Percentiles rank a stretch among this genome's conserved stretches.
phyloP scores from a whole-genome alignment of 2,888 invertebrate genomes.

The Drosophila formosana region DNA sequence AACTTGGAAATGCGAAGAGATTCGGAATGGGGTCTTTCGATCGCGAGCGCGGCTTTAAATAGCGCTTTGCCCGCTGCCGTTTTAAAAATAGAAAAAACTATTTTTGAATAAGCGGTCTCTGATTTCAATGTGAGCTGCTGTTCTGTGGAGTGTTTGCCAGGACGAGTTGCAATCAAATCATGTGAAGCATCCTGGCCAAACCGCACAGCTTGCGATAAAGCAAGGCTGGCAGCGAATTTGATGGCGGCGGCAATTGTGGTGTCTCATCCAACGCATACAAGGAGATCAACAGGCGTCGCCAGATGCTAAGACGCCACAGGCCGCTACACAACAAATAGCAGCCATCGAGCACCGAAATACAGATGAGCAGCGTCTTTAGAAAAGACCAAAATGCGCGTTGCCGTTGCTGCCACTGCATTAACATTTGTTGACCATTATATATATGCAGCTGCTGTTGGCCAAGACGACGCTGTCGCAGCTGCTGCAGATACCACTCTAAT shows the following conservation, averaged over 20 bases:
- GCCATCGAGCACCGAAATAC: conserved; percentile 20
- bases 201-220: conserved; percentile 22
- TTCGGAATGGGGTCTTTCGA: background rate
- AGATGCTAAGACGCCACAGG: background rate
- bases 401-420: background rate
- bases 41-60: conserved; percentile 33
- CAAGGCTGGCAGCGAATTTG: conserved; percentile 3
- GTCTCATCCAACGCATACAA: background rate
- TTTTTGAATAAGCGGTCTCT: conserved; percentile 8
- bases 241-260: conserved; percentile 11
- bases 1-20: conserved; percentile 4
- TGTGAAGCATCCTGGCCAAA: conserved; percentile 13
- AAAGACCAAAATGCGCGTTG: conserved; percentile 16
- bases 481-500: background rate
- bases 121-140: background rate
- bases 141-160: conserved; percentile 16
- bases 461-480: background rate
- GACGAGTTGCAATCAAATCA: conserved; percentile 26
- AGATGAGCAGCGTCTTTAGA: conserved; percentile 21
- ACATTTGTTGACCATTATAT: background rate
- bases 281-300: background rate
- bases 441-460: background rate
- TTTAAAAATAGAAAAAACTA: conserved; percentile 44
- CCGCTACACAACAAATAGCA: conserved; percentile 9
- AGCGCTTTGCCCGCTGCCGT: conserved; percentile 8